Evolutionary conservation across 1,140 invertebrate genomes (phyloP).

Genomic region (Bombus consobrinus): DNA sequence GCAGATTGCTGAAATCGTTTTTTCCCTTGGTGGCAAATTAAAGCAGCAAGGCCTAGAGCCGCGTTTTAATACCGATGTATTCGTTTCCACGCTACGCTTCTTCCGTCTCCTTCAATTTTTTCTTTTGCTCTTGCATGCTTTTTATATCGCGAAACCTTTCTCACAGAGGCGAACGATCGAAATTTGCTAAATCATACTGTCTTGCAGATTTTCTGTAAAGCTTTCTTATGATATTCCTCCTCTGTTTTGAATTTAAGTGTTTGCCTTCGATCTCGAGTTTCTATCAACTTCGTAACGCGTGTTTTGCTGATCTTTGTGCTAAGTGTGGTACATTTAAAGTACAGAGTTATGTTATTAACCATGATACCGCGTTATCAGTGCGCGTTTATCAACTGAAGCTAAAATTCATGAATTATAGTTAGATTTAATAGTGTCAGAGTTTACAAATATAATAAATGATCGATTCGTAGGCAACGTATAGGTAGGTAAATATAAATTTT

Average conservation of each 20-base stretch:
- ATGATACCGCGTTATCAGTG: background rate
- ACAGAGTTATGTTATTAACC: background rate
- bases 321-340: background rate
- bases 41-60: background rate
- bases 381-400: background rate
- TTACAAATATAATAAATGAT: background rate
- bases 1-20: background rate
- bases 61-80: background rate
- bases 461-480: background rate
- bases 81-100: background rate
- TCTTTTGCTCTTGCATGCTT: background rate
- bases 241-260: background rate
- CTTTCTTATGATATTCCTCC: background rate
- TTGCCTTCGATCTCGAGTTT: background rate
- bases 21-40: background rate
- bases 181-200: background rate
- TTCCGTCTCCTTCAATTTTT: background rate
- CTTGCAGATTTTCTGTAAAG: conserved; percentile 7
- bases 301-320: background rate
- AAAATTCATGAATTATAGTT: background rate
- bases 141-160: background rate
- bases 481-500: background rate
- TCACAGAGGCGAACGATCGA: background rate
- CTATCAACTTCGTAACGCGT: background rate
- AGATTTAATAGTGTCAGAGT: background rate